These are phyloP conservation scores for Okapia johnstoni DNA, from an alignment of 2,113 vertebrate genomes.

Conservation along the genomic window DNA sequence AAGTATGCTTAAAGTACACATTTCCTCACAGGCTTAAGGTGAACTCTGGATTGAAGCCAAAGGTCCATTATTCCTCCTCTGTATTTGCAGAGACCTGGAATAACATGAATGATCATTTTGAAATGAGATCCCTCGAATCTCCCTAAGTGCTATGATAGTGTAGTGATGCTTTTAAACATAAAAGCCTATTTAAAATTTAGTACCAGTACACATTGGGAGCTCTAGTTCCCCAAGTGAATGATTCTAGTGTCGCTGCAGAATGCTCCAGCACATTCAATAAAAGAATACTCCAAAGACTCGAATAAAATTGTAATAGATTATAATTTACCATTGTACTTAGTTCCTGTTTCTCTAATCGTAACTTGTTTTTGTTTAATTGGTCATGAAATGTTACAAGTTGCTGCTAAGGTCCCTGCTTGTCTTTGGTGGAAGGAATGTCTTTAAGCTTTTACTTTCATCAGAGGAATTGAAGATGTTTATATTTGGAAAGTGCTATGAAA, in stretches of 20 bases:
- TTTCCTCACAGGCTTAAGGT: not conserved
- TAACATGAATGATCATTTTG: not conserved
- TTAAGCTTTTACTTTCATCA: constrained; percentile 25
- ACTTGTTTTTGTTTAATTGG: not conserved
- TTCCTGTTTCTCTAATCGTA: not conserved
- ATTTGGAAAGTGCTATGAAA: constrained; percentile 19
- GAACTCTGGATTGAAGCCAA: not conserved
- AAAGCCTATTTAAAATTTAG: not conserved
- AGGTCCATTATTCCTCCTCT: not conserved
- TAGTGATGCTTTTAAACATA: not conserved
- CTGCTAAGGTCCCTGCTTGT: not conserved
- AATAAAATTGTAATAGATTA: not conserved
- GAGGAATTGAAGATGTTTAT: not conserved
- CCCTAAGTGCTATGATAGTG: not conserved
- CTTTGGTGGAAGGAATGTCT: not conserved
- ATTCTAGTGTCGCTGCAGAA: not conserved
- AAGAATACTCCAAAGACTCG: not conserved
- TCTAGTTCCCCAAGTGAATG: not conserved
- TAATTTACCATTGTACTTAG: not conserved
- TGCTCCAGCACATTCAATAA: not conserved
- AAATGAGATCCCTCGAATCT: not conserved
- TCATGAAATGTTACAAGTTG: not conserved
- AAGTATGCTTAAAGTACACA: not conserved
- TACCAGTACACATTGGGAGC: not conserved
- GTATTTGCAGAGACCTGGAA: not conserved